Conservation (phyloP, 2,888 invertebrate species). For the Cryptus viduatorius region DNA sequence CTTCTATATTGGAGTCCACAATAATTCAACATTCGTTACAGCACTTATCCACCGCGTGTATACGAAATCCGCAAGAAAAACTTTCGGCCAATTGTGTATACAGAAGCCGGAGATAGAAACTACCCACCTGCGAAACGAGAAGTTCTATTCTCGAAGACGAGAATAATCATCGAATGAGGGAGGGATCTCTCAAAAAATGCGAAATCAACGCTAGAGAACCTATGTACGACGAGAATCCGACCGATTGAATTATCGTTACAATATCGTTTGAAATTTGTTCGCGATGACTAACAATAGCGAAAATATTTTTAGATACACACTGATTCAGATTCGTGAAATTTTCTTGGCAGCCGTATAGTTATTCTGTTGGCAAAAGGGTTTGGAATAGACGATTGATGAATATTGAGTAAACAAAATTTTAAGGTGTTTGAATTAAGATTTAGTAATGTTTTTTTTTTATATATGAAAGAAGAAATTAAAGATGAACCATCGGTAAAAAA, state of each 20-base stretch:
- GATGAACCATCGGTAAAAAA: not conserved
- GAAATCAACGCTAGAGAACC: not conserved
- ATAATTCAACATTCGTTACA: conserved; percentile 65
- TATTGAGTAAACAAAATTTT: conserved; percentile 23
- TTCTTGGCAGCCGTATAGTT: not conserved
- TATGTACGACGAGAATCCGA: conserved; percentile 24
- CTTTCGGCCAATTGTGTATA: conserved; percentile 16
- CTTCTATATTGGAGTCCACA: conserved; percentile 57
- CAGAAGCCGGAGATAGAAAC: conserved; percentile 18
- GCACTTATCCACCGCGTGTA: conserved; percentile 29
- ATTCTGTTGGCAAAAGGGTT: conserved; percentile 12
- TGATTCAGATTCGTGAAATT: conserved; percentile 46
- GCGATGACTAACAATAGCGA: conserved; percentile 43
- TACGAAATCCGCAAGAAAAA: conserved; percentile 5
- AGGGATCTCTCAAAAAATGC: conserved; percentile 33
- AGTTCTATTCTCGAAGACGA: conserved; percentile 63
- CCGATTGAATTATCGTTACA: conserved; percentile 48
- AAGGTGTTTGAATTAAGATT: conserved; percentile 7
- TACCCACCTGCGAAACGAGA: conserved; percentile 59
- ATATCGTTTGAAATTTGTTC: conserved; percentile 21
- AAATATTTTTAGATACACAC: conserved; percentile 36
- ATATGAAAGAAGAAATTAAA: not conserved
- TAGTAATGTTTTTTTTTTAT: not conserved
- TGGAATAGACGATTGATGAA: conserved; percentile 17
- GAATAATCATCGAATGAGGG: conserved; percentile 49